These are phyloP conservation scores for Sogatella furcifera DNA, from an alignment of 1,140 invertebrate genomes.

Conservation along the genomic window DNA sequence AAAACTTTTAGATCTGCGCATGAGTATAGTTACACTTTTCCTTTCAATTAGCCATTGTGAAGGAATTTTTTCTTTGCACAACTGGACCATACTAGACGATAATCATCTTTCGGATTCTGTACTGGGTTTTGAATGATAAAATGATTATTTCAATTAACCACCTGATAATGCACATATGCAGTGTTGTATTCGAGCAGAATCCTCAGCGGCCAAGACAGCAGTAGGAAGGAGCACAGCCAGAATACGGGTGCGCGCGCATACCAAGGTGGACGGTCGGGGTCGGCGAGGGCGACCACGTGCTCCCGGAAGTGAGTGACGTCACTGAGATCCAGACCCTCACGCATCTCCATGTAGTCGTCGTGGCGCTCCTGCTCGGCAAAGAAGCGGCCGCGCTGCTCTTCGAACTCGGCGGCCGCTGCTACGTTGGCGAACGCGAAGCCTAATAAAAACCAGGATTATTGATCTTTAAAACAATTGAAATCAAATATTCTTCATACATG, in stretches of 20 bases:
- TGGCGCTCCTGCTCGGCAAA: constrained; percentile 69
- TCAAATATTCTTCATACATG: no score
- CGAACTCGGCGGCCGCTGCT: constrained; percentile 70
- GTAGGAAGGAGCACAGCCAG: constrained; percentile 61
- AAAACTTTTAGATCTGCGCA: no score
- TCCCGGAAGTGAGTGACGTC: constrained; percentile 50
- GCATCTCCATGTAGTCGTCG: constrained; percentile 84
- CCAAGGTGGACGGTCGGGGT: constrained; percentile 51
- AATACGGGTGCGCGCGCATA: constrained; percentile 54
- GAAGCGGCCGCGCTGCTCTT: constrained; percentile 71
- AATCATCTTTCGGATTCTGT: no score
- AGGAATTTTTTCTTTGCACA: no score
- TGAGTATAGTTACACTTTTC: no score
- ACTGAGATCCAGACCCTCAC: constrained; percentile 70
- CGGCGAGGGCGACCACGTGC: constrained; percentile 50
- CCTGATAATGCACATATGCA: constrained; percentile 48
- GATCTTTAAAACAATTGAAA: no score
- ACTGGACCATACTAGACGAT: no score
- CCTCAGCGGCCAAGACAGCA: constrained; percentile 75
- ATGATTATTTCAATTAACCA: no score
- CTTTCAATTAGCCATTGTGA: no score
- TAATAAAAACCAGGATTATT: not conserved
- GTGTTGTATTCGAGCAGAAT: constrained; percentile 77
- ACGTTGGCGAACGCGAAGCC: constrained; percentile 70
- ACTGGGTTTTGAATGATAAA: no score